Conservation (phyloP, 2,888 invertebrate genomes). For the Formica aserva region DNA sequence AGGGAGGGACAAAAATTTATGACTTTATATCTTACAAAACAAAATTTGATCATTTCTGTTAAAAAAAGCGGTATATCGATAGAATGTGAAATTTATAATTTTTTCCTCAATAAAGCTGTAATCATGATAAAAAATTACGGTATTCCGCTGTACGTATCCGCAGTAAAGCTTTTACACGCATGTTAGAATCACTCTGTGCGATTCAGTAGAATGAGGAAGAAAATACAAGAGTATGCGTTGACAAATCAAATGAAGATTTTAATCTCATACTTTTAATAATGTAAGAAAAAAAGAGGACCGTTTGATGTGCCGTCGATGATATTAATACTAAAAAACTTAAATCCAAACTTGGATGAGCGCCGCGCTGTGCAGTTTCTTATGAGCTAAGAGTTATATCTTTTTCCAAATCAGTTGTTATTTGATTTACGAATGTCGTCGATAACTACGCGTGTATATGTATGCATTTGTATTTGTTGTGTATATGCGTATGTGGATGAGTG, state of each 20-base stretch:
- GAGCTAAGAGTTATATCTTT: conserved; percentile 64
- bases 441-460: conserved; percentile 39
- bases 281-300: conserved; percentile 60
- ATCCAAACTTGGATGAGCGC: conserved; percentile 56
- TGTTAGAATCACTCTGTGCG: background rate
- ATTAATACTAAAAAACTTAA: conserved; percentile 71
- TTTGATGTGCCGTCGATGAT: conserved; percentile 60
- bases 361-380: conserved; percentile 54
- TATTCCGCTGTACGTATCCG: conserved; percentile 19
- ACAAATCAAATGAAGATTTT: conserved; percentile 53
- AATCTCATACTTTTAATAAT: conserved; percentile 58
- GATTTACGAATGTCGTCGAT: conserved; percentile 72
- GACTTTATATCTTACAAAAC: background rate
- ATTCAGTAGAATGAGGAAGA: conserved; percentile 37
- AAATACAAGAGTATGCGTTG: conserved; percentile 45
- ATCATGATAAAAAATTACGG: conserved; percentile 17
- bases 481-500: conserved; percentile 14
- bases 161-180: conserved; percentile 23
- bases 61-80: conserved; percentile 6
- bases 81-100: background rate
- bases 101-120: background rate
- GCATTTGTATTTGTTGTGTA: background rate
- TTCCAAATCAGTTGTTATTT: conserved; percentile 80
- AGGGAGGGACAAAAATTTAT: background rate
- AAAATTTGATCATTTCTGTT: background rate